Evolutionary conservation across 1,140 invertebrate species (phyloP).

Genomic region (Diachasma alloeum): DNA sequence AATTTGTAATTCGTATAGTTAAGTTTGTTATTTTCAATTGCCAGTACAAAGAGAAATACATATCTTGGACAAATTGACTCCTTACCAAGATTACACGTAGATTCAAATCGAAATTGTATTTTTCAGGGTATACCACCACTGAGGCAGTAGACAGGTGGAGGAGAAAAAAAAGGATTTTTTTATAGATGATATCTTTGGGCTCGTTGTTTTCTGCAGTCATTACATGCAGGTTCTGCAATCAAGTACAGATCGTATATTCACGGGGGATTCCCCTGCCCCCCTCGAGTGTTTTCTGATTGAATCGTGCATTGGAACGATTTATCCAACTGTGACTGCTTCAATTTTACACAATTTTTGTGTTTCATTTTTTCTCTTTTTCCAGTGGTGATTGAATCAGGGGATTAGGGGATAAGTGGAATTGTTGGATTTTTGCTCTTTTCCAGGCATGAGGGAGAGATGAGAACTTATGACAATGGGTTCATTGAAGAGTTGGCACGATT

Average conservation of each 20-base stretch:
- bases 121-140: neutral
- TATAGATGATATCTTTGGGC: constrained; percentile 15
- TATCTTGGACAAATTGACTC: constrained; percentile 12
- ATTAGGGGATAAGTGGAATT: neutral
- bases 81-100: constrained; percentile 14
- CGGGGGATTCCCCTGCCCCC: neutral
- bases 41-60: neutral
- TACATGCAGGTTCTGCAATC: constrained; percentile 20
- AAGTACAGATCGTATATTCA: constrained; percentile 16
- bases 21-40: neutral
- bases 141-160: constrained; percentile 10
- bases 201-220: constrained; percentile 13
- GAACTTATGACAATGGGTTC: neutral
- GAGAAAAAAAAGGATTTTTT: constrained; percentile 6
- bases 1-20: neutral
- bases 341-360: neutral
- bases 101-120: constrained; percentile 12
- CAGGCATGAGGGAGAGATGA: neutral
- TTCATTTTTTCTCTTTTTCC: neutral
- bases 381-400: neutral
- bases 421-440: neutral
- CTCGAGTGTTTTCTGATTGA: constrained; percentile 5
- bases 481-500: neutral
- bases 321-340: neutral
- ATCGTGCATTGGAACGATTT: constrained; percentile 6